Base-by-base conservation (phyloP, 2,888 invertebrate genomes). In the Microctonus brassicae region DNA sequence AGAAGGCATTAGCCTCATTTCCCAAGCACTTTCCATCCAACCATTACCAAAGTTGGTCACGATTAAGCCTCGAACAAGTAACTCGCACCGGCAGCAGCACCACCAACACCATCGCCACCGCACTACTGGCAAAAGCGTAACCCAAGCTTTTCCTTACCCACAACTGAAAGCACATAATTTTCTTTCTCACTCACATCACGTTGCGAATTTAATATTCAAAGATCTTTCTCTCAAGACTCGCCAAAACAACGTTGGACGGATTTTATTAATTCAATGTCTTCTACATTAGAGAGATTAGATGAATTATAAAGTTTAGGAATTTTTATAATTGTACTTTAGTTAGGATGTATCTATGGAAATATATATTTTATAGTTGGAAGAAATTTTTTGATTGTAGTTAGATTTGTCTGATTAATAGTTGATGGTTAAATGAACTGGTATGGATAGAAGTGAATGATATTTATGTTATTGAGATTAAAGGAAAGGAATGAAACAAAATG, bases 51-150 rank as follows among this genome's bases (percentile, higher is more conserved):
- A 83, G 80, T 83, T 83, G 73, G 79, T 77, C 77, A 78, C 82
- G 83, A 83, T 83, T 83, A 83, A 83, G 82, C 84, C 81, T 77
- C 77, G 74, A 81, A 80, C 82, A 79, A 83, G 83, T 81, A 82
- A 81, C 82, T 82, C 81, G 47, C 47, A 47, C 47, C 47, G 9
- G 17, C 17, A 47, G 17, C 47, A 47, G 17, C 4, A n/a, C 42
- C 42, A n/a, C 42, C 39, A 39, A 1, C 39, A 47, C 42, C 42
- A 47, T 17, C 13, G n/a, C n/a, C n/a, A n/a, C 20, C 17, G 9
- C 7, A 20, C 47, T 20, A 47, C 17, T 47, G 17, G 4, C 47
- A 47, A 17, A 47, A 47, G 47, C 47, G 47, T 47, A 17, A 17
- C 17, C 78, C 82, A 26, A 57, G 57, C 57, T 66, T 80, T 80